Base-by-base conservation (phyloP, 2,113 vertebrate genomes). In the Tetrao urogallus region DNA sequence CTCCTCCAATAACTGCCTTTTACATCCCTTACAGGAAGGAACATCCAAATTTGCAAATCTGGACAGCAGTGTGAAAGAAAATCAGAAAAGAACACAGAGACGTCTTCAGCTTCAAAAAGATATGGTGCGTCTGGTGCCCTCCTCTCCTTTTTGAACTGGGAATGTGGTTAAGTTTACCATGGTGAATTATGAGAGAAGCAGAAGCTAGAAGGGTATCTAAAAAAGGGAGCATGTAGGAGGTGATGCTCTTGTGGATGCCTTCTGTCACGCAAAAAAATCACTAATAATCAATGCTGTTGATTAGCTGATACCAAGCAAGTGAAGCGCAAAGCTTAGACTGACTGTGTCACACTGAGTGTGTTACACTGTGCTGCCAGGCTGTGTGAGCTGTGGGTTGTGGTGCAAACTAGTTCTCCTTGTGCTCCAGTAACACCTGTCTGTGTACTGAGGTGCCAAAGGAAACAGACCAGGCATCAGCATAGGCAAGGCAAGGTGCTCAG, bases 21-120 rank as follows among this genome's bases (percentile, higher is more conserved):
- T 58, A 48, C 80, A 93, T 77, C 71, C 34, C 60, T 86, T 47
- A 43, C 96, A 99, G 99, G 99, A 99, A 97, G 99, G 98, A 85
- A 99, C 99, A 64, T 99, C 99, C 74, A 99, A 99, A 97, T 99
- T 99, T 97, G 99, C 99, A 3, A 99, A 98, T 94, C 92, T 99
- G 92, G 99, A 99, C 92, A 99, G 98, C 87, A 98, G 98, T 11
- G 98, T 98, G 96, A 99, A 99, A 78, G 99, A 99, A 94, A 99
- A 99, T 91, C 99, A 99, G 97, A 99, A 99, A 83, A 98, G 98
- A 84, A 99, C 98, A 10, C 99, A 99, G 97, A 98, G 98, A 89
- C 97, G 98, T 79, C 98, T 99, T 8, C 98, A 98, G 86, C 96
- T 99, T 85, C 99, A 99, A 96, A 99, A 99, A 92, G 98, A 98